These are phyloP conservation scores for Bellardia bayeri DNA, from an alignment of 2,888 invertebrate genomes.

Conservation along the genomic window DNA sequence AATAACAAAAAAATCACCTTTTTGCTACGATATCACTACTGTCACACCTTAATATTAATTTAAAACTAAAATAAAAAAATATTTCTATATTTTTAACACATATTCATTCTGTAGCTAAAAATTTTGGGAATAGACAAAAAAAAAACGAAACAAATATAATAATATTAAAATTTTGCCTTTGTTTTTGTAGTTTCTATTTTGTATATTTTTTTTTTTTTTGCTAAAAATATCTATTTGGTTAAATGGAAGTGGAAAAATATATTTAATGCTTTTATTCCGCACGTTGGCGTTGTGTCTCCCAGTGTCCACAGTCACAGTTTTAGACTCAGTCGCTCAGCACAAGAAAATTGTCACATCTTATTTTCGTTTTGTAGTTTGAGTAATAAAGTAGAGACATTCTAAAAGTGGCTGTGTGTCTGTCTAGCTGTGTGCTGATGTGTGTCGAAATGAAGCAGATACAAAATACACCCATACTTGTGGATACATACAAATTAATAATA, in stretches of 20 bases:
- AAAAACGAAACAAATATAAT: conserved; percentile 42
- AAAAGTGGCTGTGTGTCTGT: neutral
- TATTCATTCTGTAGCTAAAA: conserved; percentile 71
- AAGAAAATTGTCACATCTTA: conserved; percentile 60
- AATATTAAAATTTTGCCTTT: conserved; percentile 44
- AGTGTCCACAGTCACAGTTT: neutral
- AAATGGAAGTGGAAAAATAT: conserved; percentile 67
- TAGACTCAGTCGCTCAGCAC: conserved; percentile 26
- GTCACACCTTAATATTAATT: conserved; percentile 83
- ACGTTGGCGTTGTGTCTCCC: conserved; percentile 55
- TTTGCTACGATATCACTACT: conserved; percentile 78
- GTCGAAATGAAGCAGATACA: conserved; percentile 30
- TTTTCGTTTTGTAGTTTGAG: conserved; percentile 53
- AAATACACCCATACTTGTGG: conserved; percentile 3
- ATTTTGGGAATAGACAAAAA: conserved; percentile 37
- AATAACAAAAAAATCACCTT: conserved; percentile 70
- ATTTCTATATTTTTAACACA: conserved; percentile 71
- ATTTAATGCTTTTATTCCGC: conserved; percentile 53
- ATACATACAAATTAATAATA: conserved; percentile 21
- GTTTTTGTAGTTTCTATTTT: conserved; percentile 29
- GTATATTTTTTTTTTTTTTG: conserved; percentile 21
- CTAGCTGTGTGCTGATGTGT: conserved; percentile 20
- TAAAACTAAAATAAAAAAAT: conserved; percentile 76
- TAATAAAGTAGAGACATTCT: conserved; percentile 26
- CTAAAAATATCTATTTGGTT: conserved; percentile 67